Percentiles rank a stretch among this genome's conserved stretches.
Evolutionary conservation across 2,797 vertebrate genomes (phyloP).

Genomic region (Aselliscus stoliczkanus): DNA sequence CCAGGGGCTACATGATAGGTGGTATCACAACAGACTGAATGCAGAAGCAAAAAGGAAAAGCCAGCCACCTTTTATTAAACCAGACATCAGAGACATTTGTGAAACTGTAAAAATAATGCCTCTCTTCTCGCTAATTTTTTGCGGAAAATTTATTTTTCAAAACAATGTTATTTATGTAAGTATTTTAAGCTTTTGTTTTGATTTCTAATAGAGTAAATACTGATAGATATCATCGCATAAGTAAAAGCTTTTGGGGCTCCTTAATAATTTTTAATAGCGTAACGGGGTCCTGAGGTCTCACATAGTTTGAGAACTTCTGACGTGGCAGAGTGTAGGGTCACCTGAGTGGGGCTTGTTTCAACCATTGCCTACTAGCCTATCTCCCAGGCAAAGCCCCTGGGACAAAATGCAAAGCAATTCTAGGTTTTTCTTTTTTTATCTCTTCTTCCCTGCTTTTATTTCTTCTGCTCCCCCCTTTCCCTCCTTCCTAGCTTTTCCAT

Average conservation of each 20-base stretch:
- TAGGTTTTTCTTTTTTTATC: neutral
- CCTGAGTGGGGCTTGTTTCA: neutral
- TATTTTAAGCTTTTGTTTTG: neutral
- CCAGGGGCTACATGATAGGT: neutral
- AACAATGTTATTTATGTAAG: neutral
- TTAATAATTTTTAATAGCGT: neutral
- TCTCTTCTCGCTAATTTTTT: neutral
- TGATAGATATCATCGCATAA: neutral
- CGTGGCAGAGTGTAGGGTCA: neutral
- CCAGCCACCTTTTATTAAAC: neutral
- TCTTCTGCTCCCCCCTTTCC: neutral
- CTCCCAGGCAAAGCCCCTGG: too few relatives aligned
- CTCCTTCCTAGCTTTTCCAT: neutral
- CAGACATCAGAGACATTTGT: neutral
- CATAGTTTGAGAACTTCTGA: neutral
- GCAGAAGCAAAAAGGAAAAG: neutral
- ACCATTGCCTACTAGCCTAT: accelerated
- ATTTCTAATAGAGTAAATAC: neutral
- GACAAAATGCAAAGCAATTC: neutral
- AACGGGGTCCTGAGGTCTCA: neutral
- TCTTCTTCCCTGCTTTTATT: neutral
- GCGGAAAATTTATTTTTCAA: neutral
- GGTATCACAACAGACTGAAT: neutral
- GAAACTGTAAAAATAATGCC: neutral
- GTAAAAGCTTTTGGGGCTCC: neutral